Evolutionary conservation across 2,113 vertebrate genomes (phyloP), one percentile per base, ranked within the genome.

Genomic region (Bos javanicus): DNA sequence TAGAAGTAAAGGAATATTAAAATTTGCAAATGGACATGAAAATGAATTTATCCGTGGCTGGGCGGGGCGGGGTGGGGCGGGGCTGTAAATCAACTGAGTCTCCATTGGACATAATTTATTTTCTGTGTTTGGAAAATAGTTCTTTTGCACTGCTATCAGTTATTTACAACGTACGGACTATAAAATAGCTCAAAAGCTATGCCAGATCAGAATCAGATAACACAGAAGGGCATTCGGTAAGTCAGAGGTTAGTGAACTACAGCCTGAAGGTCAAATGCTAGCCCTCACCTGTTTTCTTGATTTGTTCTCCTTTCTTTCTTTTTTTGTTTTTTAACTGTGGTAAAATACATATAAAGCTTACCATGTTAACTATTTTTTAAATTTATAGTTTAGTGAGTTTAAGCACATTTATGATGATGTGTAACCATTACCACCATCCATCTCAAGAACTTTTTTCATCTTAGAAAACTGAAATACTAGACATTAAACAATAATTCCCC

Each of bases 11-110:
- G 46, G 6, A 67, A 23, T 54, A 56, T 28, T 89, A 14, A 62
- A n/a, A 86, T 90, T 92, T 82, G 62, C 19, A 82, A 74, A 43
- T 30, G 25, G 23, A 81, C 12, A 33, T n/a, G 30, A 92, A 54
- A 90, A 57, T 82, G 19, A 94, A 15, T 50, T 81, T 48, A 3
- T n/a, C 54, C 25, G 23, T 43, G 23, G 1, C 1, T 0, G 33
- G n/a, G 21, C 0, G 0, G 21, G 36, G 71, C 6, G 0, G 23
- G 59, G 21, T 0, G 0, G 36, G 36, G 71, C 2, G 0, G 23
- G 52, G 30, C 80, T 89, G 10, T 39, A 64, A 93, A 91, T 83
- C 59, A 87, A 36, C 6, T 83, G 46, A 90, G 46, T 60, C n/a
- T 74, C 7, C 30, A 81, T 7, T 56, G 36, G n/a, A 62, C 13